A percentile compares a stretch with the other conserved stretches of the same genome.
These are phyloP conservation scores for Hypolimnas misippus DNA, from an alignment of 2,888 invertebrate species.

Conservation along the genomic window DNA sequence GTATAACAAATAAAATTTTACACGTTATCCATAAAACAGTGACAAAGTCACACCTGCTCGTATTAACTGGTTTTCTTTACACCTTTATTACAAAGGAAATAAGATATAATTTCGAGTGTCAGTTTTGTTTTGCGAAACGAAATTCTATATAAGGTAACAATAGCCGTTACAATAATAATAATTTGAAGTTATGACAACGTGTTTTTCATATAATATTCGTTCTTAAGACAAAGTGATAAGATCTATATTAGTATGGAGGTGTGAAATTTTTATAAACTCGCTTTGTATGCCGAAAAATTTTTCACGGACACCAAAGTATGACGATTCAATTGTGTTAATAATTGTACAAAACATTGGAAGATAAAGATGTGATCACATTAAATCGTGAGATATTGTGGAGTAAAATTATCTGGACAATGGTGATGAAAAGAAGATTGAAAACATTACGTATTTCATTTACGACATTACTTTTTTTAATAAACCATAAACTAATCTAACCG, in stretches of 20 bases:
- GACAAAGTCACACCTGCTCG: constrained; percentile 6
- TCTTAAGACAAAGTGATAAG: not conserved
- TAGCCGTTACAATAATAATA: constrained; percentile 11
- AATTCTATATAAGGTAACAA: constrained; percentile 4
- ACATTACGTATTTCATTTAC: no score
- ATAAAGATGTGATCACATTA: not conserved
- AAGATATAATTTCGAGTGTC: not conserved
- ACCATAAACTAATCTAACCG: no score
- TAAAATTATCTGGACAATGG: not conserved
- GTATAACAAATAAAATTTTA: constrained; percentile 2
- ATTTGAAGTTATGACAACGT: not conserved
- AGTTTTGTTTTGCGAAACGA: not conserved
- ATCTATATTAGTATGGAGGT: not conserved
- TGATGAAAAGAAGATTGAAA: no score
- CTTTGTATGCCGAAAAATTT: constrained; percentile 14
- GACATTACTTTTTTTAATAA: no score
- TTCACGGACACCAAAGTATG: constrained; percentile 27
- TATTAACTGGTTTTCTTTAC: not conserved
- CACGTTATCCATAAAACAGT: constrained; percentile 3
- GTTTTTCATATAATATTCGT: not conserved
- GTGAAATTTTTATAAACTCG: not conserved
- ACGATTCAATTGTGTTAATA: constrained; percentile 21
- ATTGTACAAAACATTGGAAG: constrained; percentile 15
- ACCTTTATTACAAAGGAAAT: not conserved
- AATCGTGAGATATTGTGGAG: not conserved